These are phyloP conservation scores for Clunio marinus DNA, from an alignment of 2,888 invertebrate genomes.

Conservation along the genomic window DNA sequence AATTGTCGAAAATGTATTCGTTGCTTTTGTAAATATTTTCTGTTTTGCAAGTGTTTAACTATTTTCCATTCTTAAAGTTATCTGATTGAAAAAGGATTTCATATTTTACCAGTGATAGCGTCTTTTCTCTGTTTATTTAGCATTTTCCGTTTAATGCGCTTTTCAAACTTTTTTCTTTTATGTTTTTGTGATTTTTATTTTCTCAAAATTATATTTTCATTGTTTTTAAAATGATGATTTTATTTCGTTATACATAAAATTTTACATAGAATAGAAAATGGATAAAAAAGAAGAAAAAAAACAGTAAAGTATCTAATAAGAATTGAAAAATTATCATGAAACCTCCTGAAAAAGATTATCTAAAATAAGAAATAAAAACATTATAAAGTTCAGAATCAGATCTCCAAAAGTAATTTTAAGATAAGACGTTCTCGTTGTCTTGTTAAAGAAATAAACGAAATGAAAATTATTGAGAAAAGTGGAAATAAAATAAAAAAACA, in stretches of 20 bases:
- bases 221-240: slow-evolving; percentile 1
- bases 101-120: background rate
- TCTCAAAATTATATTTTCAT: slow-evolving; percentile 1
- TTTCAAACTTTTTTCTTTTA: background rate
- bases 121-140: slow-evolving; percentile 10
- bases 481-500: background rate
- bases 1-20: too few species aligned
- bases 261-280: too few species aligned
- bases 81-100: background rate
- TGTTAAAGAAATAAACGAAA: background rate
- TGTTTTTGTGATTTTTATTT: background rate
- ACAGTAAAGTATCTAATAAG: too few species aligned
- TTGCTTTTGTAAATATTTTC: background rate
- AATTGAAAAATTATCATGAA: background rate
- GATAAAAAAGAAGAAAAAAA: background rate
- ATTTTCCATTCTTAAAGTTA: too few species aligned
- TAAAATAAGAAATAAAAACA: background rate
- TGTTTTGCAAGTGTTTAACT: too few species aligned
- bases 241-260: background rate
- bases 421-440: background rate
- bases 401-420: slow-evolving; percentile 6
- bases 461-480: background rate
- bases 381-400: slow-evolving; percentile 1
- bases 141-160: background rate
- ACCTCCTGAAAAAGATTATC: too few species aligned